Base-by-base conservation (phyloP, 2,113 vertebrate species). In the Clupea harengus region DNA sequence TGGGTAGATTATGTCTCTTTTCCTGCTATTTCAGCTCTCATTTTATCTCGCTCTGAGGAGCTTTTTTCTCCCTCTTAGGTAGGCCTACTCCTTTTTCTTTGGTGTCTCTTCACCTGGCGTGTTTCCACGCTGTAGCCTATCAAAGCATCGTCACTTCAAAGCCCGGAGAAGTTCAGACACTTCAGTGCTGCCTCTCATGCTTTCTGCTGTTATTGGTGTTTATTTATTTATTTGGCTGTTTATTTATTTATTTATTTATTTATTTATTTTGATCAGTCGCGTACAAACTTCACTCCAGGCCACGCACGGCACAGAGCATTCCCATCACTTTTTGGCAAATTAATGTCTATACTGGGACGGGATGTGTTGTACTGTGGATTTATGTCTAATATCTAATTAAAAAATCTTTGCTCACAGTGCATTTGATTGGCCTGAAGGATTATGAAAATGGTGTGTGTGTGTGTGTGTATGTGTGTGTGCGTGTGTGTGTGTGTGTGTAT, bases 401-500 rank as follows among this genome's bases (percentile, higher is more conserved):
- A 22, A 60, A 22, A 60, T 60, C 54, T 60, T 22, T 20, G 0
- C 20, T 60, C 18, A 60, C 18, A 4, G 18, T 22, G 54, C 18
- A 60, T 60, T 60, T 60, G 20, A 22, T 20, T 60, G 54, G 20
- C 52, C 17, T 54, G 52, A 18, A 54, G 17, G 52, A 54, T 54
- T 54, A 15, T 54, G 52, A 54, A 54, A 72, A 10, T 20, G 4
- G 64, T 72, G 64, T 28, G 8, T 17, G 18, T 28, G 18, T 72
- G 64, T 15, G 4, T 54, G 3, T 54, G 52, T 54, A 13, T 54
- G 52, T 54, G 52, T 54, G 15, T 60, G 20, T 60, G 52, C 20
- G 72, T 78, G 72, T 44, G 75, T 80, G 75, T 44, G 75, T 80
- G 75, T 44, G 75, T 80, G 75, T 80, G 28, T 32, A 6, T 80